Base-by-base conservation (phyloP, 2,888 invertebrate species). In the Nymphalis c-album region DNA sequence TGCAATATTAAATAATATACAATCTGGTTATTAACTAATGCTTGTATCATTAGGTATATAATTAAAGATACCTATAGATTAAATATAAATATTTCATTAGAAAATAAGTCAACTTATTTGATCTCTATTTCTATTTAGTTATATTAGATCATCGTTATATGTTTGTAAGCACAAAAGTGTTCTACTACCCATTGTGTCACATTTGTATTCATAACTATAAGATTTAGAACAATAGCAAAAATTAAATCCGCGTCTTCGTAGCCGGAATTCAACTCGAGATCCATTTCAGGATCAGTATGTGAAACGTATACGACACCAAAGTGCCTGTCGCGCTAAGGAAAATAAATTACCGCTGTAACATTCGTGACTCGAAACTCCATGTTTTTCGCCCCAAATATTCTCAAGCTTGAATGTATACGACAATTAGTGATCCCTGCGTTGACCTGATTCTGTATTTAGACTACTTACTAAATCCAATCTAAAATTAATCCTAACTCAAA, bases 401-500 rank as follows among this genome's bases (percentile, higher is more conserved):
- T 59, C 26, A 53, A 63, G 51, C 59, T 45, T 59, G 50, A 59
- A 61, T 55, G 59, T 53, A 63, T 67, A 63, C 63, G 59, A 63
- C 63, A 63, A 67, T 63, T 67, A 67, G 67, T 60, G 62, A 63
- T 59, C 59, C 63, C 40, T 63, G 58, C 58, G 20, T 67, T 26
- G 61, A 48, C 61, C 66, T 60, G 47, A 31, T 55, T 66, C 66
- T 66, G 22, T 20, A 57, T 55, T 55, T 60, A 66, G 60, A 51
- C 51, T 60, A 40, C 58, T 60, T 60, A 10, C 20, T 16, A 40
- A 20, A 50, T 18, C 22, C 57, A 66, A 61, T 57, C 61, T n/a
- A 57, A 66, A 66, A 57, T 48, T 55, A 48, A 61, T 50, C 61
- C 61, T 66, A 61, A 58, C 46, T 35, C 20, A 45, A 50, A 40